Percentiles rank a stretch among this genome's conserved stretches.
These are phyloP conservation scores for Mesaphorura yosii DNA, from an alignment of 1,140 invertebrate genomes.

Conservation along the genomic window DNA sequence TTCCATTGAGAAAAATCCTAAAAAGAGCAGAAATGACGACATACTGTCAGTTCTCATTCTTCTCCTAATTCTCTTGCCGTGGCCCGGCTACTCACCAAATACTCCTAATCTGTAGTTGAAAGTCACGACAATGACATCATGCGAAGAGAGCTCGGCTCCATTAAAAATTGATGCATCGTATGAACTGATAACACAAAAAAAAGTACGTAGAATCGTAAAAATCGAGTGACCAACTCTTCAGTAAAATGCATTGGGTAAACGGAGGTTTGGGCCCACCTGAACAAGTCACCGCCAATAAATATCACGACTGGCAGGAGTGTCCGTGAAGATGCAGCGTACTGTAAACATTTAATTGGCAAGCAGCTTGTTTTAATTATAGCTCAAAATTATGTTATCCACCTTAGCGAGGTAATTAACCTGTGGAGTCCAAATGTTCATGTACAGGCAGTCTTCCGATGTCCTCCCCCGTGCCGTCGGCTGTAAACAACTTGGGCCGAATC, in stretches of 20 bases:
- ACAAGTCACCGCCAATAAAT: conserved; percentile 31
- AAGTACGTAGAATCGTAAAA: no score
- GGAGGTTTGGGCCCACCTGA: no score
- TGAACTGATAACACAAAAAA: no score
- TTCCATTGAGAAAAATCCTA: conserved; percentile 30
- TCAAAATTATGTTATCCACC: no score
- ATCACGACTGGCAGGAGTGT: conserved; percentile 27
- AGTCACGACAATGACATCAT: conserved; percentile 28
- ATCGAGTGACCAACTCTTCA: no score
- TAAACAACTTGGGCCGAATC: conserved; percentile 25
- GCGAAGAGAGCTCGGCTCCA: conserved; percentile 28
- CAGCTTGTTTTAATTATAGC: no score
- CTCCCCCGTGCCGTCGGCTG: conserved; percentile 28
- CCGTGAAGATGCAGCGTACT: conserved; percentile 23
- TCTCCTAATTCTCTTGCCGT: no score
- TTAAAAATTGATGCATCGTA: conserved; percentile 28
- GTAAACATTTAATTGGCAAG: not conserved
- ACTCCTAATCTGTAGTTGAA: conserved; percentile 30
- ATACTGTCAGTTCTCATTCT: not conserved
- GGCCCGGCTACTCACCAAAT: conserved; percentile 17
- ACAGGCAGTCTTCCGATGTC: conserved; percentile 31
- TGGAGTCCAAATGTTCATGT: conserved; percentile 30
- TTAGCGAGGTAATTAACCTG: conserved; percentile 12
- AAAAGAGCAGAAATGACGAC: not conserved
- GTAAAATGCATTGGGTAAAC: no score